phyloP scores from a whole-genome alignment of 2,113 vertebrate species.

The Prolemur simus region DNA sequence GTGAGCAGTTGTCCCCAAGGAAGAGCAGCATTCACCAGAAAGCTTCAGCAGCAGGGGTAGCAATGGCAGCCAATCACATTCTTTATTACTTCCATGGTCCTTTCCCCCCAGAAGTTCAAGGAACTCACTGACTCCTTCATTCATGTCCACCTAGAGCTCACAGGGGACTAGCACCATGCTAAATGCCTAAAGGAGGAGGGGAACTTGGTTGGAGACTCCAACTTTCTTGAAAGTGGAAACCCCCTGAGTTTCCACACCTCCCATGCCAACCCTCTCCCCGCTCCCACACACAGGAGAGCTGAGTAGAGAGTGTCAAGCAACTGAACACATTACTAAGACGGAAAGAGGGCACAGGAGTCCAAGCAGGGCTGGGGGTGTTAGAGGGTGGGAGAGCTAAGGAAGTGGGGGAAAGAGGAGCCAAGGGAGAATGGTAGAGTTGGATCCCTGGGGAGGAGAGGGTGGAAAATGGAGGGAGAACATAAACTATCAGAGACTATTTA shows the following conservation, averaged over 20 bases:
- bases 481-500: not conserved
- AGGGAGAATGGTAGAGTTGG: not conserved
- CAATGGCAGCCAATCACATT: not conserved
- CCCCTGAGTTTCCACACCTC: constrained; percentile 13
- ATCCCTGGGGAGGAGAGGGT: not conserved
- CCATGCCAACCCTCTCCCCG: not conserved
- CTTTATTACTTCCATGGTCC: not conserved
- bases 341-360: not conserved
- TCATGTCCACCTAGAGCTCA: constrained; percentile 10
- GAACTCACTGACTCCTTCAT: constrained; percentile 22
- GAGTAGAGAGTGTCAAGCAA: not conserved
- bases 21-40: not conserved
- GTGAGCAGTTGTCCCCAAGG: not conserved
- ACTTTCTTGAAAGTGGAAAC: constrained; percentile 42
- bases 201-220: constrained; percentile 28
- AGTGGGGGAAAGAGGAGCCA: not conserved
- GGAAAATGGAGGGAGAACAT: not conserved
- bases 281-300: not conserved
- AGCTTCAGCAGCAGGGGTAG: not conserved
- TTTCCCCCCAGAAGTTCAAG: not conserved
- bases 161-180: not conserved
- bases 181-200: constrained; percentile 19
- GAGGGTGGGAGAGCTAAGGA: not conserved
- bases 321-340: constrained; percentile 3
- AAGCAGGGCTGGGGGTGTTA: not conserved